Evolutionary conservation across 2,113 vertebrate genomes (phyloP).

Genomic region (Apeltes quadracus): DNA sequence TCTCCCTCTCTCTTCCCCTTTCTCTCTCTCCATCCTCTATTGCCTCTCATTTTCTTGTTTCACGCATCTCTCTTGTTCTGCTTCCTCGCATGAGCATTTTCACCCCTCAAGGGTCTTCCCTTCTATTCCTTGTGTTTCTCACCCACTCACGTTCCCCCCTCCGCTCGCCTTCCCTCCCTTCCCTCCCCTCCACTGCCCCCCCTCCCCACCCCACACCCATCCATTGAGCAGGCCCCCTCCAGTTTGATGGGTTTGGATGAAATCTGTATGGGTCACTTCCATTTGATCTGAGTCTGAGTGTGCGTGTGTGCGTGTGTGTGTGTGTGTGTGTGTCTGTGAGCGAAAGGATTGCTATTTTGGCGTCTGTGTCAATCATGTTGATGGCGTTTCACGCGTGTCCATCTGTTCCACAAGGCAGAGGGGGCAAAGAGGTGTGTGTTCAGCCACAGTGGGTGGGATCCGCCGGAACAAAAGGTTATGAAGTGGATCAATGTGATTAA

Average conservation of each 20-base stretch:
- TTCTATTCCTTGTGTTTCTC: conserved; percentile 46
- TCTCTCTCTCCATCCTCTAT: conserved; percentile 22
- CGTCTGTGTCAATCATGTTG: conserved; percentile 37
- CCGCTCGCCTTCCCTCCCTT: too few species aligned
- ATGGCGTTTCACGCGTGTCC: conserved; percentile 23
- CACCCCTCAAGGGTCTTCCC: conserved; percentile 38
- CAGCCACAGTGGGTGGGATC: conserved; percentile 34
- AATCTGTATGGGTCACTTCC: conserved; percentile 62
- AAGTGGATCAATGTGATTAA: conserved; percentile 60
- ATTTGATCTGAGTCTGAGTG: conserved; percentile 61
- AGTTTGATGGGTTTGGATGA: conserved; percentile 64
- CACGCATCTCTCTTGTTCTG: conserved; percentile 7
- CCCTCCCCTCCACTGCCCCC: conserved; percentile 30
- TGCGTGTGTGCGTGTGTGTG: conserved; percentile 14
- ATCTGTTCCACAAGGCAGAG: conserved; percentile 43
- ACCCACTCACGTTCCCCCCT: conserved; percentile 39
- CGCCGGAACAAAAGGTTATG: conserved; percentile 52
- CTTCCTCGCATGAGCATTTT: conserved; percentile 29
- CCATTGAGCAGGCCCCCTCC: conserved; percentile 52
- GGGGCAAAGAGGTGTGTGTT: conserved; percentile 56
- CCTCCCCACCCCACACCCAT: conserved; percentile 57
- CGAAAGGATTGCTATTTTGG: conserved; percentile 34
- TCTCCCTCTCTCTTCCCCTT: conserved; percentile 2
- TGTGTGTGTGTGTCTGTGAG: conserved; percentile 10
- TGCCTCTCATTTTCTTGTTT: conserved; percentile 42